Base-by-base conservation (phyloP, 2,888 invertebrate genomes). In the Brenthis daphne region DNA sequence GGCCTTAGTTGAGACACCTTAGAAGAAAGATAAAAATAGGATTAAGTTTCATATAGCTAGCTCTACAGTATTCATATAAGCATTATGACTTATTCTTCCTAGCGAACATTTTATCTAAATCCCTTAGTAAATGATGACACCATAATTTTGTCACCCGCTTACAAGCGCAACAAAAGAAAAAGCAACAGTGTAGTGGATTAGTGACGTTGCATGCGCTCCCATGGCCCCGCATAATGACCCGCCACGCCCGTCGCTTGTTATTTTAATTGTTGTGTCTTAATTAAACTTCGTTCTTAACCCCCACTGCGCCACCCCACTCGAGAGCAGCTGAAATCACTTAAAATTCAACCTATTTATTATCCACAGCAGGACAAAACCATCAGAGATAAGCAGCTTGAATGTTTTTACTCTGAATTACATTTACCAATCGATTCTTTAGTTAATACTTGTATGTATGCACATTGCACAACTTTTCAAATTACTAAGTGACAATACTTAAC, bases 241-340 rank as follows among this genome's bases (percentile, higher is more conserved):
- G 80, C 78, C 80, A 76, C 80, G 77, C 81, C 79, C 78, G 78
- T 70, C 79, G 81, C 85, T 85, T 86, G 86, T 88, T 86, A 85
- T 86, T 89, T 89, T 89, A 89, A 89, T 89, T 87, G 87, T 87
- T 86, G 85, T 88, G 85, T 85, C 87, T 88, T 88, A 85, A 89
- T 89, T 88, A 87, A 85, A 84, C 80, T 79, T 81, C 76, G 78
- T 75, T 74, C 73, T 73, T 71, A 72, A 50, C 74, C 68, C 73
- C 70, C 66, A 61, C 64, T 57, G 16, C 20, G 50, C 60, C 61
- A 57, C 51, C 64, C 54, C 67, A 71, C 70, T 69, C 65, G 67
- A 71, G 66, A 72, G 66, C 72, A 68, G 71, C 73, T 72, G 70
- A 71, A 67, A 71, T 71, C 73, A 73, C 68, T 73, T 73, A 69